Conservation (phyloP, 2,113 vertebrate species). For the Chaetorhynchus papuensis region DNA sequence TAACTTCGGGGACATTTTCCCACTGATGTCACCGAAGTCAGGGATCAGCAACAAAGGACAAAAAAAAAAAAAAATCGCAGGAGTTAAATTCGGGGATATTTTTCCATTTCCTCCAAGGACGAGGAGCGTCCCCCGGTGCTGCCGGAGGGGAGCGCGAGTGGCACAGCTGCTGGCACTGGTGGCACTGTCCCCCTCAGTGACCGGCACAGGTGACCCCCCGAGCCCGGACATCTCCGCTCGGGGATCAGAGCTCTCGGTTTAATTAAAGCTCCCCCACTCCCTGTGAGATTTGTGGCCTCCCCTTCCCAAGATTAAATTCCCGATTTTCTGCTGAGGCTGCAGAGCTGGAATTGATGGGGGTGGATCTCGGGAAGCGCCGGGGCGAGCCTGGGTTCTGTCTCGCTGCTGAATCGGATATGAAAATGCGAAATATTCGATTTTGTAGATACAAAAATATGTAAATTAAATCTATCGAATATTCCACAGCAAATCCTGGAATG, state of each 20-base stretch:
- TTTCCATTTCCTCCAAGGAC: background rate
- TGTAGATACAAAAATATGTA: fast-evolving
- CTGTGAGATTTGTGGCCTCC: background rate
- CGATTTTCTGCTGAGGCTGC: background rate
- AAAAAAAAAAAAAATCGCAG: too few relatives aligned
- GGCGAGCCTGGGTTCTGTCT: background rate
- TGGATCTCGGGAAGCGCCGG: background rate
- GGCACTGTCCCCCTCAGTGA: background rate
- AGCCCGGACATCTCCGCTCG: background rate
- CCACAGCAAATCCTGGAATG: fast-evolving
- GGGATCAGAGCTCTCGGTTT: background rate
- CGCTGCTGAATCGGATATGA: fast-evolving
- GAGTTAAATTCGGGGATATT: background rate
- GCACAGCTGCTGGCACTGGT: background rate
- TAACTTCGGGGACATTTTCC: background rate
- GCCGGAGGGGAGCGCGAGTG: background rate
- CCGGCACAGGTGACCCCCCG: background rate
- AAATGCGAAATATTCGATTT: background rate
- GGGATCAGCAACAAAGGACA: background rate
- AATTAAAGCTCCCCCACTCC: background rate
- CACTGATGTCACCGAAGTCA: background rate
- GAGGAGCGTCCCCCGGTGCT: background rate
- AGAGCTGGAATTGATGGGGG: background rate
- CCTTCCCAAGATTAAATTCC: background rate
- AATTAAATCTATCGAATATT: fast-evolving